Conservation (phyloP, 92 coral and sea anemone species). For the Parazoanthus swiftii region DNA sequence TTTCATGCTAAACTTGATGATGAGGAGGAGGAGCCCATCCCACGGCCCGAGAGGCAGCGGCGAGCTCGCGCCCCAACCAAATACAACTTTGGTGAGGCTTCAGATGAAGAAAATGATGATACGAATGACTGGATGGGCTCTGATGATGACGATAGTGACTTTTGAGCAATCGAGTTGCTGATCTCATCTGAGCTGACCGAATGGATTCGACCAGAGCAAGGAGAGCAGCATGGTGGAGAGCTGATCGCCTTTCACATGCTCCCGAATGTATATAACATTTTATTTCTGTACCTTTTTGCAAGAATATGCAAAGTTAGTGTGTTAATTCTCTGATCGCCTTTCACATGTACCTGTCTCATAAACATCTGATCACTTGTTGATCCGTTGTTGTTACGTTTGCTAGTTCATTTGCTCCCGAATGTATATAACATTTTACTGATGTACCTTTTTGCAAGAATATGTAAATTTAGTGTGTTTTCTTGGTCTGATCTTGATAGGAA, state of each 20-base stretch:
- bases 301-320: no score
- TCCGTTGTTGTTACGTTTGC: not conserved
- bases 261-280: no score
- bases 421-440: no score
- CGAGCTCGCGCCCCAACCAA: constrained; percentile 28
- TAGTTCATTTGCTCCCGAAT: not conserved
- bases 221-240: not conserved
- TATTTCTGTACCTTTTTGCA: no score
- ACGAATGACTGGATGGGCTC: constrained; percentile 39
- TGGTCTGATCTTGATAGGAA: not conserved
- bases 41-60: constrained; percentile 30
- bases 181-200: not conserved
- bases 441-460: not conserved
- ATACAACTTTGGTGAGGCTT: constrained; percentile 19
- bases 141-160: constrained; percentile 37
- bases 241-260: not conserved
- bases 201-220: not conserved
- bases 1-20: not conserved
- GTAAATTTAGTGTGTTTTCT: no score
- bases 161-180: constrained; percentile 2
- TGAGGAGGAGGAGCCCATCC: constrained; percentile 13
- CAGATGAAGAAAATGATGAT: constrained; percentile 1
- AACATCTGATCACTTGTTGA: not conserved
- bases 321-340: not conserved
- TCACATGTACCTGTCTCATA: not conserved